A percentile compares a stretch with the other conserved stretches of the same genome.
Evolutionary conservation across 2,797 vertebrate genomes (phyloP).

Genomic region (Macropodus opercularis): DNA sequence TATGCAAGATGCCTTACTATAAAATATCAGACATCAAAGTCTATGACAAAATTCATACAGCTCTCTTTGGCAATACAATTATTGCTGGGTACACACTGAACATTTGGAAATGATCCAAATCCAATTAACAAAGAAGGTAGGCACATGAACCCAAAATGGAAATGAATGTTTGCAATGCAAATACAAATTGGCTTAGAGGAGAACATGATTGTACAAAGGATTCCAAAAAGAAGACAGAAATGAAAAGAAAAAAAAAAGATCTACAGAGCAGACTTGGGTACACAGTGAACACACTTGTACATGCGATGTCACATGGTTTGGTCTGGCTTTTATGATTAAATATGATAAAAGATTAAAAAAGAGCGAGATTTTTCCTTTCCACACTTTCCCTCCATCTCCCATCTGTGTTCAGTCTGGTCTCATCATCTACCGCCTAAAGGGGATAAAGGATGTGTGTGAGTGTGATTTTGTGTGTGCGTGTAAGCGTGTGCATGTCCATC

Average conservation of each 20-base stretch:
- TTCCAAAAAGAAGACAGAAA: constrained; percentile 59
- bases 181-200: constrained; percentile 70
- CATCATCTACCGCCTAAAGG: constrained; percentile 67
- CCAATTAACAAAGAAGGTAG: constrained; percentile 74
- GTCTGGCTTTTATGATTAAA: constrained; percentile 46
- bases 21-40: constrained; percentile 53
- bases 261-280: constrained; percentile 32
- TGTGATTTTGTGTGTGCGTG: constrained; percentile 11
- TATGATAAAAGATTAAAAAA: constrained; percentile 32
- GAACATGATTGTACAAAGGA: constrained; percentile 63
- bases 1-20: constrained; percentile 10
- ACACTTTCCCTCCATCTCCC: constrained; percentile 52
- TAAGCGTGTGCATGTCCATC: constrained; percentile 6
- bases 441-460: constrained; percentile 12
- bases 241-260: constrained; percentile 43
- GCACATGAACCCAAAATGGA: constrained; percentile 74
- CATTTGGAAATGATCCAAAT: constrained; percentile 77
- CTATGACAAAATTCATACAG: constrained; percentile 60
- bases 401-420: constrained; percentile 68
- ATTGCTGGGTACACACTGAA: constrained; percentile 69
- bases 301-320: constrained; percentile 17
- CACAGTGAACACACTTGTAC: constrained; percentile 21
- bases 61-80: constrained; percentile 70
- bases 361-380: constrained; percentile 44
- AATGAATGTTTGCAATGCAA: constrained; percentile 77